These are phyloP conservation scores for Theodoxus fluviatilis DNA, from an alignment of 2,888 invertebrate genomes.

Conservation along the genomic window DNA sequence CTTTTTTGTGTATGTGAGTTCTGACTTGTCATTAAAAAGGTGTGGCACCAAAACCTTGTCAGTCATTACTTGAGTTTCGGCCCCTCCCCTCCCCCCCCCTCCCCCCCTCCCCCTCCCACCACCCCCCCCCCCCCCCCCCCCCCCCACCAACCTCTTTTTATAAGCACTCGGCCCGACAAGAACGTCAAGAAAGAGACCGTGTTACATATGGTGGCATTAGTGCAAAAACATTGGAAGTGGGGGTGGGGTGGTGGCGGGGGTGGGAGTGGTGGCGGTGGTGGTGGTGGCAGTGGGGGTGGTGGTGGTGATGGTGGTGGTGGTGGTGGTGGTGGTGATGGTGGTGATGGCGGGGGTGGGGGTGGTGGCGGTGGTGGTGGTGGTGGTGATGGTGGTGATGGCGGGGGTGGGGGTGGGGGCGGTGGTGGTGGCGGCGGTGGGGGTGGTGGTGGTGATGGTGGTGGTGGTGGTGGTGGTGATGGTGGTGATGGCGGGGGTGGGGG, in stretches of 20 bases:
- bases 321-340: neutral
- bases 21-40: too few species aligned
- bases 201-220: neutral
- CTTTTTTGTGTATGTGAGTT: too few species aligned
- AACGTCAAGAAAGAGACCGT: neutral
- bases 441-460: neutral
- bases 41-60: neutral
- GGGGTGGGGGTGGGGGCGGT: neutral
- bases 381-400: neutral
- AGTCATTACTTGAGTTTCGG: neutral
- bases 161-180: neutral
- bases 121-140: neutral
- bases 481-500: conserved; percentile 21
- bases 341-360: neutral
- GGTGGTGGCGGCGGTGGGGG: neutral
- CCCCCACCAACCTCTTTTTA: neutral
- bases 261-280: neutral
- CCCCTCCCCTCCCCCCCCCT: neutral
- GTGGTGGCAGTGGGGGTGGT: neutral
- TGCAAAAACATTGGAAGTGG: neutral
- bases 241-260: neutral
- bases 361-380: neutral
- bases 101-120: neutral
- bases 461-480: neutral
- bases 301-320: neutral